phyloP scores from a whole-genome alignment of 2,888 invertebrate genomes.

The Drosophila quasianomalipes region DNA sequence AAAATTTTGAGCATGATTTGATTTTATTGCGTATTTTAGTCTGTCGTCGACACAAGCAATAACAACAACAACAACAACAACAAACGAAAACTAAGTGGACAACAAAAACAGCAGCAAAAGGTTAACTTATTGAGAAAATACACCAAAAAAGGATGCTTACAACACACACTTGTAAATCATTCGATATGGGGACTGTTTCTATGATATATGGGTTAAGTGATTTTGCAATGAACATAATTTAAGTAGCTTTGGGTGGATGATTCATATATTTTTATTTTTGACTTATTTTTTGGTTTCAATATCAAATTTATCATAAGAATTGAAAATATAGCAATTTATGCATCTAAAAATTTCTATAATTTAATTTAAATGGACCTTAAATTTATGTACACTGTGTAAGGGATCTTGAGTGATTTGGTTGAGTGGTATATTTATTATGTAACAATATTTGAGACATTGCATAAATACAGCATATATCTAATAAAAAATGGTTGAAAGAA shows the following conservation, averaged over 20 bases:
- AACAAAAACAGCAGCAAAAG: conserved; percentile 14
- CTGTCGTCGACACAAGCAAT: conserved; percentile 40
- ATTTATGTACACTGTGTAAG: neutral
- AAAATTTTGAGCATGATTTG: conserved; percentile 79
- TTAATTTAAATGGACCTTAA: conserved; percentile 4
- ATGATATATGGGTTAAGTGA: conserved; percentile 32
- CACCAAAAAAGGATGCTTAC: conserved; percentile 22
- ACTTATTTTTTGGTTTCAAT: neutral
- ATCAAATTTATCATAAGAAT: neutral
- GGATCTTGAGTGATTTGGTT: neutral
- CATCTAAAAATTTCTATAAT: conserved; percentile 3
- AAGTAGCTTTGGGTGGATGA: conserved; percentile 8
- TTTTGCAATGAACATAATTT: conserved; percentile 13
- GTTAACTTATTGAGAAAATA: conserved; percentile 9
- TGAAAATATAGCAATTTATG: conserved; percentile 15
- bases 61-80: conserved; percentile 16
- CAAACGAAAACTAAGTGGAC: conserved; percentile 2
- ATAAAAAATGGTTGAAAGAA: neutral
- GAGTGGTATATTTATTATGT: neutral
- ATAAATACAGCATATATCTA: neutral
- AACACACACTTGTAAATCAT: conserved; percentile 38
- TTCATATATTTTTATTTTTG: neutral
- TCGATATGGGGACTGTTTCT: conserved; percentile 24
- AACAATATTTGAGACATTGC: neutral
- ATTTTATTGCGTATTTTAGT: conserved; percentile 77